Percentiles rank a stretch among this genome's conserved stretches.
Evolutionary conservation across 2,113 vertebrate genomes (phyloP).

Genomic region (Corythoichthys haematopterus): DNA sequence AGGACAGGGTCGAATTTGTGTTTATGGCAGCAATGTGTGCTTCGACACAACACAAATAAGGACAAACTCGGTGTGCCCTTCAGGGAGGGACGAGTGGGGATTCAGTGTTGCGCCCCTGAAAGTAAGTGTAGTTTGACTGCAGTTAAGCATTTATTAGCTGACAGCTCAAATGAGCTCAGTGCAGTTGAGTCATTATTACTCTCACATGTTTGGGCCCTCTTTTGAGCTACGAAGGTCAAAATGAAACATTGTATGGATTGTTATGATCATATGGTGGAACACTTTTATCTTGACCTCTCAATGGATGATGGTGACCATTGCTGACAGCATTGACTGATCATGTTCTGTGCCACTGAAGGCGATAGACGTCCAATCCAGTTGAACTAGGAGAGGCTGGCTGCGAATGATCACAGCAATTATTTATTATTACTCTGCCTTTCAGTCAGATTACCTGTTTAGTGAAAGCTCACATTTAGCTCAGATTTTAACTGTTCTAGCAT

Average conservation of each 20-base stretch:
- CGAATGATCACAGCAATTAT: too few relatives aligned
- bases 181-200: background rate
- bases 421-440: too few relatives aligned
- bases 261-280: background rate
- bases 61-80: slow-evolving; percentile 40
- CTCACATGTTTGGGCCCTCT: background rate
- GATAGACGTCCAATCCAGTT: too few relatives aligned
- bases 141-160: too few relatives aligned
- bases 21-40: slow-evolving; percentile 31
- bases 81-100: slow-evolving; percentile 15
- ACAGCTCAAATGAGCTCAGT: background rate
- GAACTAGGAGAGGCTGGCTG: too few relatives aligned
- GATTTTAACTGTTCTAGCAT: too few relatives aligned
- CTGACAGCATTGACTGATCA: too few relatives aligned
- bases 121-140: background rate
- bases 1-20: slow-evolving; percentile 30
- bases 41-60: background rate
- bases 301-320: background rate
- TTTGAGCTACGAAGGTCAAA: background rate
- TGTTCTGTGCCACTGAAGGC: too few relatives aligned
- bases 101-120: background rate
- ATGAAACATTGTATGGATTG: background rate
- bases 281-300: background rate
- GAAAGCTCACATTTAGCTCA: too few relatives aligned
- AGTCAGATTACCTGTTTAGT: too few relatives aligned